Conservation (phyloP, 2,888 invertebrate genomes). For the Hemaris fuciformis region DNA sequence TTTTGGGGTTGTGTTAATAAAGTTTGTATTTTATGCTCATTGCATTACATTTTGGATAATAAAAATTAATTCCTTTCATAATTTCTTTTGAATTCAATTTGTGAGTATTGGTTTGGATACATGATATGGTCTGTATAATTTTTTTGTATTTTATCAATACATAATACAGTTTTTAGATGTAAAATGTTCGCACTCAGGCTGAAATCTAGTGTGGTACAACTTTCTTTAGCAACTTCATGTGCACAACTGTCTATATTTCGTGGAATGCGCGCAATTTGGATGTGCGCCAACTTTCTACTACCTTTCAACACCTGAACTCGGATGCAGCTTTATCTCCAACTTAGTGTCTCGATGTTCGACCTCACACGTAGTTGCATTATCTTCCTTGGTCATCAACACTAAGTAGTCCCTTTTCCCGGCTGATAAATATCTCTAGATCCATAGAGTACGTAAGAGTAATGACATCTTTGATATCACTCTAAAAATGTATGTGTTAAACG, state of each 20-base stretch:
- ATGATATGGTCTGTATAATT: too few species aligned
- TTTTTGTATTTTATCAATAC: background rate
- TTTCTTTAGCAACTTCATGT: slow-evolving; percentile 1
- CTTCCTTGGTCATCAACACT: slow-evolving; percentile 3
- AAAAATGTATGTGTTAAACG: too few species aligned
- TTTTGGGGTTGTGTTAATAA: slow-evolving; percentile 4
- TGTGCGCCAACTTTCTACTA: background rate
- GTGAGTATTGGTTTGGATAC: background rate
- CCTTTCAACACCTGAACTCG: slow-evolving; percentile 1
- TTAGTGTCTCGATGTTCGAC: background rate
- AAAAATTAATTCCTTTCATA: background rate
- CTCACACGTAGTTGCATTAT: slow-evolving; percentile 1
- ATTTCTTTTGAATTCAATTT: background rate
- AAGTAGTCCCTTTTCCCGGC: background rate
- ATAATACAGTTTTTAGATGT: background rate
- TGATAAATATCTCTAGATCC: background rate
- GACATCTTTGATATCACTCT: too few species aligned
- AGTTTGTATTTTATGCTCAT: slow-evolving; percentile 1
- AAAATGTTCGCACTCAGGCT: background rate
- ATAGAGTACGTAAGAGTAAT: background rate
- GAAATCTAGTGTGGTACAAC: background rate
- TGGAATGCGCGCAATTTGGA: slow-evolving; percentile 5
- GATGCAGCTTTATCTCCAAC: background rate
- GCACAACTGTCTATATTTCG: slow-evolving; percentile 1
- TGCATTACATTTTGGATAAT: background rate